Base-by-base conservation (phyloP, 2,888 invertebrate genomes). In the Chymomyza fuscimana region DNA sequence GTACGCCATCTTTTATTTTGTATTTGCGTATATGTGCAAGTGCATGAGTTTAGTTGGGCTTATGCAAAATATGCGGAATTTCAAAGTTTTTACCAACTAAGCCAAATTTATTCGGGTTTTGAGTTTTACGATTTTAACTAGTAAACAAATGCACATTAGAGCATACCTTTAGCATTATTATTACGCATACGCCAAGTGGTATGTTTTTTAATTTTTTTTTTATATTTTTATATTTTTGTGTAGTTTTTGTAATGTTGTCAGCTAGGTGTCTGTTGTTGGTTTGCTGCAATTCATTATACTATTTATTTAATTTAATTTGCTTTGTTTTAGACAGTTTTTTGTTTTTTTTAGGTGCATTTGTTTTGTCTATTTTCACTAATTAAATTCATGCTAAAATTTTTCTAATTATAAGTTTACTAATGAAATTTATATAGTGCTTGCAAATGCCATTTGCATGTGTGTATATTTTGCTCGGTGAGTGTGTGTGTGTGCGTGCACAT, bases 331-430 rank as follows among this genome's bases (percentile, higher is more conserved):
- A 19, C 29, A 46, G 65, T 50, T 29, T 59, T 50, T 59, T 25
- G 12, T 29, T 59, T 59, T 19, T 32, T 32, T 56, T 61, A 60
- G 50, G 4, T 16, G 58, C 6, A 51, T 54, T 16, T 5, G 16
- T 54, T 16, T 54, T 19, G 16, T 15, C 69, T 73, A 71, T 79
- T 72, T 79, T 65, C 76, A 81, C 81, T 79, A 79, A 79, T 79
- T 81, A 79, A 79, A 79, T 81, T 79, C 79, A 76, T 74, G 69
- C 70, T 66, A 63, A 81, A 79, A 81, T 70, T 81, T 81, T 79
- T 81, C 81, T 79, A 76, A 79, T 79, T 79, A 79, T 81, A 79
- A 79, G 81, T 81, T 79, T 81, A 79, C 81, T 79, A 79, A 79
- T 79, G 79, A 81, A 81, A 78, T 79, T 79, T 78, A 79, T 79